phyloP scores from a whole-genome alignment of 2,113 vertebrate species.

The Corythornis madagascariensis region DNA sequence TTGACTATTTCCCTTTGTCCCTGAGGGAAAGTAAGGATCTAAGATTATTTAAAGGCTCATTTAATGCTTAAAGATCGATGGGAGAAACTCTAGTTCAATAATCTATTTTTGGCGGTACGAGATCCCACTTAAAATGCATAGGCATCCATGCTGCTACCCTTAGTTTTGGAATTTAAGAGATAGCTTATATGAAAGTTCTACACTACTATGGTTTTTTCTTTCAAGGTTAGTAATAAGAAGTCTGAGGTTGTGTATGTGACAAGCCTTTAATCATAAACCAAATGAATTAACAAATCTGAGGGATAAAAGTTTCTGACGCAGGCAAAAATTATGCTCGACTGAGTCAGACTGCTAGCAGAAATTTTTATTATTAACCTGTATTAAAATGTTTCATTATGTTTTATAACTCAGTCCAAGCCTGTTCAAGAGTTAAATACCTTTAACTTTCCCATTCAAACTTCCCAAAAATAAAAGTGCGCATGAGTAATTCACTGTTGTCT shows the following conservation, averaged over 20 bases:
- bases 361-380: background rate
- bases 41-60: slow-evolving; percentile 7
- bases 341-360: background rate
- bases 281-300: background rate
- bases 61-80: background rate
- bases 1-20: background rate
- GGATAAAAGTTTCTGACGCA: background rate
- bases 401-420: background rate
- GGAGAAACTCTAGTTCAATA: background rate
- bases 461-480: background rate
- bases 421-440: background rate
- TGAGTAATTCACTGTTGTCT: background rate
- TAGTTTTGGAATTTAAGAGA: background rate
- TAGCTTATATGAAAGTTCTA: background rate
- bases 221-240: slow-evolving; percentile 12
- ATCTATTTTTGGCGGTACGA: background rate
- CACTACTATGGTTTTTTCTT: background rate
- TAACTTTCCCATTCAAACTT: background rate
- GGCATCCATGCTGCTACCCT: background rate
- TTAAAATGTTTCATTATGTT: background rate
- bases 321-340: background rate
- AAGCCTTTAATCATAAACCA: background rate
- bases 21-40: background rate
- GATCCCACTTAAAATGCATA: background rate
- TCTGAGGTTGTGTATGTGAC: background rate